Base-by-base conservation (phyloP, 2,113 vertebrate genomes). In the Halichoeres trimaculatus region DNA sequence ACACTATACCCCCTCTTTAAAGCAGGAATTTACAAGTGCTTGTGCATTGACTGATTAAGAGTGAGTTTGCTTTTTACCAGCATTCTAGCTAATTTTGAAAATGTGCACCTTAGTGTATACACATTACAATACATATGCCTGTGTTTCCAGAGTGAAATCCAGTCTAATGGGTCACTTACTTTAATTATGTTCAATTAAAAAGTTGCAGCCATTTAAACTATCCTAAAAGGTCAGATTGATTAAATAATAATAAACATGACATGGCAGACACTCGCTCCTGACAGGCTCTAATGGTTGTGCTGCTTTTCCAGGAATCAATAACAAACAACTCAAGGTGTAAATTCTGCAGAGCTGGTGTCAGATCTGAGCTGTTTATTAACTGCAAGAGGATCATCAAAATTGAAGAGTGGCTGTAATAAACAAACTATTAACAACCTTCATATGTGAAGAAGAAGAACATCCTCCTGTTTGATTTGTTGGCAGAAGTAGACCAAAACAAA, bases 171-270 rank as follows among this genome's bases (percentile, higher is more conserved):
- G 11, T 2, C 4, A 40, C 8, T 40, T 10, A 12, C 11, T 9
- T 48, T 48, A 14, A 48, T 48, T 43, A 5, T 11, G 8, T 52
- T 54, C 11, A 74, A 77, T 73, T 65, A 74, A 79, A 77, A 79
- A 34, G 40, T 24, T 48, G 34, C 38, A 68, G 61, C 51, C 50
- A 45, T 74, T 56, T 34, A 12, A 19, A 45, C 7, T 16, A 19
- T 45, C 17, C 16, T 45, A 17, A 69, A 78, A 54, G 19, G 19
- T 22, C 30, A 19, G 34, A 50, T 23, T 77, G 48, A 74, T 69
- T 64, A 56, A 78, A 48, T 59, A n/a, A 50, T 70, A 74, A 67
- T 67, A 45, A 70, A 53, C 26, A 41, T 76, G 79, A 64, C 58
- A 56, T 35, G 23, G 35, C 58, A 75, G 51, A 64, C 43, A 22